A percentile compares a stretch with the other conserved stretches of the same genome.
Conservation (phyloP, 2,888 invertebrate genomes). For the Ophioninae sp. region DNA sequence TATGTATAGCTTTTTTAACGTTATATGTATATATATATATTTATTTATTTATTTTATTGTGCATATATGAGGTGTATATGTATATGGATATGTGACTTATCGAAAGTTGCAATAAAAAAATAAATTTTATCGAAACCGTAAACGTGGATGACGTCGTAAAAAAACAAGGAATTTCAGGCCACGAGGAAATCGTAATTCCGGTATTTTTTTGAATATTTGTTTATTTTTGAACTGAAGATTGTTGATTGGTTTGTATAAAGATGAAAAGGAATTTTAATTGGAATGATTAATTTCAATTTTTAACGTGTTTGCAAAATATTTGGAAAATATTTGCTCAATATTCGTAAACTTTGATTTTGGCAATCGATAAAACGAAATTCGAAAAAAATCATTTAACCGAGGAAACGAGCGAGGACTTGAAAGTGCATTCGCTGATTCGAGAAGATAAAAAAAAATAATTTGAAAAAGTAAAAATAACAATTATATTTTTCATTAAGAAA, state of each 20-base stretch:
- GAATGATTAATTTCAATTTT: too few relatives aligned
- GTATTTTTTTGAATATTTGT: neutral
- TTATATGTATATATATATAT: conserved; percentile 7
- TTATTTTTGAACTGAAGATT: too few relatives aligned
- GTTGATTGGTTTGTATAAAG: too few relatives aligned
- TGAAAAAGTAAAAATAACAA: too few relatives aligned
- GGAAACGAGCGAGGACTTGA: conserved; percentile 38
- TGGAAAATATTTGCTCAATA: neutral
- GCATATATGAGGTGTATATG: neutral
- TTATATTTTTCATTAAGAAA: neutral
- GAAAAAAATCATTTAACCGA: neutral
- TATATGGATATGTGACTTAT: conserved; percentile 18
- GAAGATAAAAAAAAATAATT: neutral
- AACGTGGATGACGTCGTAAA: neutral
- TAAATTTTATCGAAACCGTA: conserved; percentile 25
- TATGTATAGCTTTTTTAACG: too few relatives aligned
- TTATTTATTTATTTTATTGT: neutral
- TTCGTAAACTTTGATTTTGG: neutral
- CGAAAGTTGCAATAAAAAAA: conserved; percentile 28
- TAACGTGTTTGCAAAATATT: neutral
- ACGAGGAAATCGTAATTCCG: neutral
- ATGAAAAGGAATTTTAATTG: too few relatives aligned
- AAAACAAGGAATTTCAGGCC: neutral
- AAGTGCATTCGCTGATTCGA: conserved; percentile 39
- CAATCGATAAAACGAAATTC: neutral